Evolutionary conservation across 2,888 invertebrate species (phyloP).

Genomic region (Lithophane ornitopus): DNA sequence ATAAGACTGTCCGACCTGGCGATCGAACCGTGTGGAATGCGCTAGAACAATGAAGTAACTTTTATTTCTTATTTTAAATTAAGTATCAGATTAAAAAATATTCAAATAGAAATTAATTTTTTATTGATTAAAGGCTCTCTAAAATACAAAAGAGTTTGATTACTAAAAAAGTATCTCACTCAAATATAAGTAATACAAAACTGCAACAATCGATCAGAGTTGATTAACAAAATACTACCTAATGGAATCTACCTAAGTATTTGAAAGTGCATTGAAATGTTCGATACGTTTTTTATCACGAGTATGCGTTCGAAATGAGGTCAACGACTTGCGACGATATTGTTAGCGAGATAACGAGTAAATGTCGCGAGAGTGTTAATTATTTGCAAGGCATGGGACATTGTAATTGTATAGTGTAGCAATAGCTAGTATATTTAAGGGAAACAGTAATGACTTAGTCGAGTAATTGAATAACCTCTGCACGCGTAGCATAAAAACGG

Average conservation of each 20-base stretch:
- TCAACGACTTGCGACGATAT: conserved; percentile 30
- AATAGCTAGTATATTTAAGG: background rate
- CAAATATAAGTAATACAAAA: conserved; percentile 1
- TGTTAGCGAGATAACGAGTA: conserved; percentile 54
- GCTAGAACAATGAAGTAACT: background rate
- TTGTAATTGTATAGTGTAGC: conserved; percentile 4
- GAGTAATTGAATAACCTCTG: no score
- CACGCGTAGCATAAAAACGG: no score
- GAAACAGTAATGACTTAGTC: no score
- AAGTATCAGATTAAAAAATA: background rate
- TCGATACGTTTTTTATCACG: conserved; percentile 53
- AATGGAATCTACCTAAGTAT: conserved; percentile 7
- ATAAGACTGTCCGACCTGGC: background rate
- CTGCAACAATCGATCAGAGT: background rate
- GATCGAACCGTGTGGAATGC: background rate
- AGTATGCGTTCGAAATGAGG: conserved; percentile 54
- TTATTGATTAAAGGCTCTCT: no score
- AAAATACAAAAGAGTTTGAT: background rate
- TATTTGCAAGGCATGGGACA: conserved; percentile 34
- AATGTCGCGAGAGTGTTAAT: conserved; percentile 35
- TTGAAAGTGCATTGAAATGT: conserved; percentile 60
- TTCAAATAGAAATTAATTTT: background rate
- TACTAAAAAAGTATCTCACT: conserved; percentile 18
- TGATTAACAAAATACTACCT: conserved; percentile 27
- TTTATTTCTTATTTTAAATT: background rate